phyloP scores from a whole-genome alignment of 2,113 vertebrate genomes.

The Channa maculata region DNA sequence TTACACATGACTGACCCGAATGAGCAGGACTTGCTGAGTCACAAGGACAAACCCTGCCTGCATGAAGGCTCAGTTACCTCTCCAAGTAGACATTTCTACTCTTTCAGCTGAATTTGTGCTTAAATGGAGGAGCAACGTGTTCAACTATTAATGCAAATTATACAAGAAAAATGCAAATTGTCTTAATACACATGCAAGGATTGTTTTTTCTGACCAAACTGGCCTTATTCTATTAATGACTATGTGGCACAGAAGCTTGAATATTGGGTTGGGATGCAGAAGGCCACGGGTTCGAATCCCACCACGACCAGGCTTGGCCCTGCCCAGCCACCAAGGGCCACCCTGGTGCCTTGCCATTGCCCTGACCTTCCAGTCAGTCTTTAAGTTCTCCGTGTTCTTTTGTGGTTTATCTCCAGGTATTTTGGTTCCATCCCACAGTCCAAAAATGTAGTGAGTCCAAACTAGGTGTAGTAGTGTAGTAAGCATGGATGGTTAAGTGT shows the following conservation, averaged over 20 bases:
- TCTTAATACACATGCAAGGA: not conserved
- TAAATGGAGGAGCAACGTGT: slow-evolving; percentile 30
- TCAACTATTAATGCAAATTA: slow-evolving; percentile 10
- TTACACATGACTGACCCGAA: slow-evolving; percentile 40
- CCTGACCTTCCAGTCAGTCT: no score
- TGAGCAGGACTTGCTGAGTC: slow-evolving; percentile 23
- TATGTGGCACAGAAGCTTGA: not conserved
- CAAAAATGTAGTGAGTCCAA: no score
- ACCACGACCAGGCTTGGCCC: no score
- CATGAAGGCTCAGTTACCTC: slow-evolving; percentile 59
- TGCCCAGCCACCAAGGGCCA: no score
- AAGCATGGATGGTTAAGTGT: no score
- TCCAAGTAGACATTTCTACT: slow-evolving; percentile 61
- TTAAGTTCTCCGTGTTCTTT: no score
- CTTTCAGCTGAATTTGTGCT: slow-evolving; percentile 62
- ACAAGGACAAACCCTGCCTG: slow-evolving; percentile 55
- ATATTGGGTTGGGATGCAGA: no score
- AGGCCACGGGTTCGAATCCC: no score
- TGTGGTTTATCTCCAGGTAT: no score
- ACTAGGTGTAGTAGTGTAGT: no score
- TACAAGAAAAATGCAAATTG: not conserved
- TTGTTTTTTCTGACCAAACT: slow-evolving; percentile 7
- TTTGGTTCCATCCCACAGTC: no score
- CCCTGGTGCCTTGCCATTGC: no score
- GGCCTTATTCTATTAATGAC: slow-evolving; percentile 33